phyloP scores from a whole-genome alignment of 2,888 invertebrate genomes.

The Philereme transversata region DNA sequence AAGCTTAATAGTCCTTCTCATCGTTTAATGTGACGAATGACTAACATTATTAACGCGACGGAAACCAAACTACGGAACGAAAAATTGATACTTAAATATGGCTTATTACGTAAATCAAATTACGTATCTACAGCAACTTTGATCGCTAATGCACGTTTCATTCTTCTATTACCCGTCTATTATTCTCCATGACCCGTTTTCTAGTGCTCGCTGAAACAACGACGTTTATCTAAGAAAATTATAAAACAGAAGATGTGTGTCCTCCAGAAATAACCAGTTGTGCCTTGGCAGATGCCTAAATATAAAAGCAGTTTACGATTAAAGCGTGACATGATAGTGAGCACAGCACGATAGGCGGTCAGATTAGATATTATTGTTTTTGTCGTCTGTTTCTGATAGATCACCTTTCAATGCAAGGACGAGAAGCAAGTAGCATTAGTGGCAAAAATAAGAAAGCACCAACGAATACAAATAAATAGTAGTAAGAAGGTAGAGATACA shows the following conservation, averaged over 20 bases:
- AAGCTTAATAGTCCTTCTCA: slow-evolving; percentile 19
- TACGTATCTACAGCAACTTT: slow-evolving; percentile 38
- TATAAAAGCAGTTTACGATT: slow-evolving; percentile 62
- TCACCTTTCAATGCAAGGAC: background rate
- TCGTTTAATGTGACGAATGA: slow-evolving; percentile 21
- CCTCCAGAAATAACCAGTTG: slow-evolving; percentile 68
- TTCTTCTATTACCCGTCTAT: slow-evolving; percentile 43
- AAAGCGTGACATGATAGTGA: slow-evolving; percentile 55
- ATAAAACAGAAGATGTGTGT: slow-evolving; percentile 66
- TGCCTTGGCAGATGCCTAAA: slow-evolving; percentile 57
- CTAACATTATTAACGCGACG: slow-evolving; percentile 25
- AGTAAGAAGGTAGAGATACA: background rate
- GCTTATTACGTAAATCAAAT: slow-evolving; percentile 13
- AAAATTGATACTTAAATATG: slow-evolving; percentile 5
- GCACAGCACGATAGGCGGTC: background rate
- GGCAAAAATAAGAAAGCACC: background rate
- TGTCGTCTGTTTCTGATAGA: background rate
- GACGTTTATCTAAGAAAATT: slow-evolving; percentile 58
- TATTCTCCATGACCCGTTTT: slow-evolving; percentile 60
- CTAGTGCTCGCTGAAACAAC: slow-evolving; percentile 42
- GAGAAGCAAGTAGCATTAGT: background rate
- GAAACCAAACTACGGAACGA: slow-evolving; percentile 10
- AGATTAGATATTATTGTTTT: slow-evolving; percentile 2
- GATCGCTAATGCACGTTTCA: slow-evolving; percentile 39
- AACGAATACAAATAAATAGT: background rate